phyloP scores from a whole-genome alignment of 2,888 invertebrate genomes.

The Philaethria dido region DNA sequence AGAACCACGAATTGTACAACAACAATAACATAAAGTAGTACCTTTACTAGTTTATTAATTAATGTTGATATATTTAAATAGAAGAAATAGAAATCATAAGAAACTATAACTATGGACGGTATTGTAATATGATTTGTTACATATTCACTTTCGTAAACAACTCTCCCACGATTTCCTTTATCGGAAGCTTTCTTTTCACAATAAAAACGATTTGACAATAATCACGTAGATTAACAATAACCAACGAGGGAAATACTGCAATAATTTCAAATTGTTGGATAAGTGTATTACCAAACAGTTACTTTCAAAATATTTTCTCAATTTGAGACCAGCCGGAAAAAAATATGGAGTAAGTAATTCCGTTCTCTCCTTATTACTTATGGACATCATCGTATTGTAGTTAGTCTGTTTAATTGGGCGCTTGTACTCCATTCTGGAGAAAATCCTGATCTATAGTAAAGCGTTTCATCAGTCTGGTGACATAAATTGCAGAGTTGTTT shows the following conservation, averaged over 20 bases:
- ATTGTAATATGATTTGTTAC: constrained; percentile 56
- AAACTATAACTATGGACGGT: constrained; percentile 56
- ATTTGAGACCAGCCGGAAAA: no score
- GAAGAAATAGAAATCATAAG: background rate
- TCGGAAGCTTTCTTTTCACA: constrained; percentile 72
- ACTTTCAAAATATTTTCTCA: background rate
- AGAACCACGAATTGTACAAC: background rate
- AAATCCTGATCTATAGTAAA: no score
- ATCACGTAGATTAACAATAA: constrained; percentile 51
- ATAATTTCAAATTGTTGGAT: constrained; percentile 25
- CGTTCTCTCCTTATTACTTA: no score
- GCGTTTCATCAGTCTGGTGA: no score
- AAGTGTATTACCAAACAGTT: background rate
- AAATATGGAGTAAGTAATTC: no score
- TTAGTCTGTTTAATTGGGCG: background rate
- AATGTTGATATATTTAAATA: constrained; percentile 51
- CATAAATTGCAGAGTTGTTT: no score
- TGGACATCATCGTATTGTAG: background rate
- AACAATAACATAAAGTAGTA: background rate
- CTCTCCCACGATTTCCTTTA: constrained; percentile 80
- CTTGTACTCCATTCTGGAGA: background rate
- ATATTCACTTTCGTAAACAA: constrained; percentile 68
- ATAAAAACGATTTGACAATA: constrained; percentile 71
- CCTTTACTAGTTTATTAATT: constrained; percentile 55
- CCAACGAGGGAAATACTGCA: constrained; percentile 31